These are phyloP conservation scores for Sigmodon hispidus DNA, from an alignment of 2,113 vertebrate species.

Conservation along the genomic window DNA sequence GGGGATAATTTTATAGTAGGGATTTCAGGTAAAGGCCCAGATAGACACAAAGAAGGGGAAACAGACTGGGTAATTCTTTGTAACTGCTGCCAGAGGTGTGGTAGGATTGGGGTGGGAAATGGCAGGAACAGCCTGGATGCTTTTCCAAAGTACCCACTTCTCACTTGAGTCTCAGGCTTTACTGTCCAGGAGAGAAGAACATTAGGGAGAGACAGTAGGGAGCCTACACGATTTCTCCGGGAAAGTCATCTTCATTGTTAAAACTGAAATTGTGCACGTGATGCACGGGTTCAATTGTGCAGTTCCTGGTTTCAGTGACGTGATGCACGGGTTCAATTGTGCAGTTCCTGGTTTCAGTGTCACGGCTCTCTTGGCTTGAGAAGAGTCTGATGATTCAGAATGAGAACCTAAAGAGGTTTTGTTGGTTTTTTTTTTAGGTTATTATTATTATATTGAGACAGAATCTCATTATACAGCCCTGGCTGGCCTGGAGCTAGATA, in stretches of 20 bases:
- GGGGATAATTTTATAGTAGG: background rate
- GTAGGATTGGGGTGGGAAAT: background rate
- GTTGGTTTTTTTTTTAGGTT: background rate
- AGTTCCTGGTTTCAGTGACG: background rate
- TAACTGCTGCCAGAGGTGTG: background rate
- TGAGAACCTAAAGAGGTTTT: background rate
- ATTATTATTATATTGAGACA: too few species aligned
- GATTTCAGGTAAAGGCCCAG: background rate
- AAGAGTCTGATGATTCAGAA: background rate
- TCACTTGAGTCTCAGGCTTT: background rate
- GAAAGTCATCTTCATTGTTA: background rate
- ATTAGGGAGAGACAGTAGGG: background rate
- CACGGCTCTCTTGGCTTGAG: background rate
- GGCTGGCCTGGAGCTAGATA: too few species aligned
- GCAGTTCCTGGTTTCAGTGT: background rate
- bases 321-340: background rate
- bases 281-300: background rate
- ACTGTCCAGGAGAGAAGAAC: background rate
- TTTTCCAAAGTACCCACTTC: background rate
- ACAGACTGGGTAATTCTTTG: background rate
- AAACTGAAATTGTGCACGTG: background rate
- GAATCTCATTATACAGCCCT: background rate
- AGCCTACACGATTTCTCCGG: background rate
- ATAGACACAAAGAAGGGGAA: background rate
- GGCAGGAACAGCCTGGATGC: background rate